Conservation (phyloP, 2,797 vertebrate genomes). For the Clarias platycephalus region DNA sequence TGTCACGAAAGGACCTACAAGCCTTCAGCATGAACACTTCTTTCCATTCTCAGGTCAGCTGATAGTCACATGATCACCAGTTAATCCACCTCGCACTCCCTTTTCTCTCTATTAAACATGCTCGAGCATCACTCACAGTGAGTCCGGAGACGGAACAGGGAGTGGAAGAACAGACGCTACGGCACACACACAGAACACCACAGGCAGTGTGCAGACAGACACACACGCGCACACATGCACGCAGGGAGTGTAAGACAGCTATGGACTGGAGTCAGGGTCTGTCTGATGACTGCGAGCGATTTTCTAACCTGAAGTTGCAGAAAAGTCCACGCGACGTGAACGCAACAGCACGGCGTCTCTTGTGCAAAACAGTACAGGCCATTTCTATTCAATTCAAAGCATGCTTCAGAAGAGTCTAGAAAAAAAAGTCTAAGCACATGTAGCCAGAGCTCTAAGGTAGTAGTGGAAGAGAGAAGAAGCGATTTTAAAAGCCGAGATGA, state of each 20-base stretch:
- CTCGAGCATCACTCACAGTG: constrained; percentile 42
- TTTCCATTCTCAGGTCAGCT: constrained; percentile 28
- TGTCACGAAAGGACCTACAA: constrained; percentile 57
- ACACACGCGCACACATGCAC: constrained; percentile 34
- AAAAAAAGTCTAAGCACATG: constrained; percentile 44
- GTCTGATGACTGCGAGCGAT: constrained; percentile 48
- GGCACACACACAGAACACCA: constrained; percentile 53
- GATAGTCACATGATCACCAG: constrained; percentile 29
- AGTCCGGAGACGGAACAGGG: constrained; percentile 66
- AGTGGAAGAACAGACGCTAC: constrained; percentile 65
- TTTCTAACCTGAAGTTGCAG: constrained; percentile 74
- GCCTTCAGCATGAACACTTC: constrained; percentile 37
- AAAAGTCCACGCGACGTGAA: constrained; percentile 62
- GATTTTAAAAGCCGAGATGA: constrained; percentile 12
- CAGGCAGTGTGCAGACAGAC: constrained; percentile 50
- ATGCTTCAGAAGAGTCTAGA: constrained; percentile 59
- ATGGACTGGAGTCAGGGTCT: constrained; percentile 42
- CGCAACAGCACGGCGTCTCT: constrained; percentile 69
- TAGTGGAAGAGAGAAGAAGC: constrained; percentile 18
- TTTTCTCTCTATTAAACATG: constrained; percentile 60
- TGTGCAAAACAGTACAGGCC: constrained; percentile 77
- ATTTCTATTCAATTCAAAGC: constrained; percentile 58
- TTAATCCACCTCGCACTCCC: constrained; percentile 28
- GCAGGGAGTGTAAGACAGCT: constrained; percentile 43
- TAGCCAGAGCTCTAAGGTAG: constrained; percentile 41